Evolutionary conservation across 1,140 invertebrate genomes (phyloP), one percentile per base, ranked within the genome.

Genomic region (Dendroctonus valens): DNA sequence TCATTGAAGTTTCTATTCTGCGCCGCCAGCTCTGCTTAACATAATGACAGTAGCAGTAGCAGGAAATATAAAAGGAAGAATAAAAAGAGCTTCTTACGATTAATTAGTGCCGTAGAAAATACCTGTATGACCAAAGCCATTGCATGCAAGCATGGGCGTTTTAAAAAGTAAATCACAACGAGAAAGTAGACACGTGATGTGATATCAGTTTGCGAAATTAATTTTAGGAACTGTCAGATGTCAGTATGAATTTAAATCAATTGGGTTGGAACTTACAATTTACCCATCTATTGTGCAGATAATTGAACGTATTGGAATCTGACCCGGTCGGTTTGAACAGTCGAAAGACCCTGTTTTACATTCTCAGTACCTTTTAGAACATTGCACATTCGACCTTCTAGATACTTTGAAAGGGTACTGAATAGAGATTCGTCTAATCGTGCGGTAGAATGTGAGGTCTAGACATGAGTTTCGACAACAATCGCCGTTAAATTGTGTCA

Each of bases 291-390:
- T 26, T 26, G 26, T 26, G 26, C 26, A 26, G 26, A 26, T 26
- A 26, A 26, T 26, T 26, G 26, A 26, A 26, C 26, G 26, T 26
- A 26, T 5, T 37, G 7, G 37, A 51, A 26, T 39, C 52, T 54
- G 40, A 54, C 52, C 37, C 11, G 37, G 40, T 37, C n/a, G 26
- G 40, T 54, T 54, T 54, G 52, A 54, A 38, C 38, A 11, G 37
- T 14, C 41, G 26, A 40, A 44, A 44, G 6, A 40, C 48, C 44
- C 52, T 12, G n/a, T 15, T 51, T 63, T 53, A 41, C 38, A 52
- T 53, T 52, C 50, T 63, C 60, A 63, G 60, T 63, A 63, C 60
- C 52, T 63, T 52, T 54, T 52, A 54, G 15, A 26, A 59, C 6
- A 44, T 26, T 63, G 41, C 60, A 63, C 51, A 61, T 41, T 61